A percentile compares a stretch with the other conserved stretches of the same genome.
Evolutionary conservation across 2,888 invertebrate species (phyloP).

Genomic region (Crematogaster levior): DNA sequence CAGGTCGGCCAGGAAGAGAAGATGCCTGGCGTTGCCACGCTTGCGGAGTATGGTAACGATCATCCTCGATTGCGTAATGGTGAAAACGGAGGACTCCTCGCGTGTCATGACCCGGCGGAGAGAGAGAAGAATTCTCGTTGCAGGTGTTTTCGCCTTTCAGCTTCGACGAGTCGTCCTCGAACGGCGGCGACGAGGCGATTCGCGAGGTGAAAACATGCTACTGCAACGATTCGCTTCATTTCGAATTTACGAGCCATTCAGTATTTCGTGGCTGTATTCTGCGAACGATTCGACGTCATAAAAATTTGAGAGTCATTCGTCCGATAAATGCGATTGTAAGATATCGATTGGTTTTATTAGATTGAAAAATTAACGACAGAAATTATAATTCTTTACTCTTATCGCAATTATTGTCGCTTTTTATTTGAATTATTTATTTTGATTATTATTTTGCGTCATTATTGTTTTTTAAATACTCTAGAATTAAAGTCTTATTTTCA

Average conservation of each 20-base stretch:
- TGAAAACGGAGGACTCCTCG: slow-evolving; percentile 69
- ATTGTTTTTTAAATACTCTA: neutral
- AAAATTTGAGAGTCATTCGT: neutral
- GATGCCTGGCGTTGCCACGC: slow-evolving; percentile 11
- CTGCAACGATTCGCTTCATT: slow-evolving; percentile 35
- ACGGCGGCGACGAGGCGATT: slow-evolving; percentile 7
- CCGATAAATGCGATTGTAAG: neutral
- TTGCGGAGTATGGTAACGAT: slow-evolving; percentile 45
- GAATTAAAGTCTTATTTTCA: neutral
- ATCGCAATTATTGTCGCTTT: neutral
- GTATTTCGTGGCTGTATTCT: slow-evolving; percentile 3
- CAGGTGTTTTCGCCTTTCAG: slow-evolving; percentile 63
- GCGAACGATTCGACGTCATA: neutral
- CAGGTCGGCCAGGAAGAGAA: slow-evolving; percentile 64
- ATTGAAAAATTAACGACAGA: neutral
- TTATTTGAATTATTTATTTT: neutral
- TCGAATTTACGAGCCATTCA: slow-evolving; percentile 40
- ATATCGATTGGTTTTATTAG: neutral
- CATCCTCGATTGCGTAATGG: slow-evolving; percentile 70
- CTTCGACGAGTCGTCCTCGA: slow-evolving; percentile 55
- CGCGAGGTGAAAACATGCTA: slow-evolving; percentile 42
- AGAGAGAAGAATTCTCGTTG: slow-evolving; percentile 44
- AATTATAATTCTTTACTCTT: neutral
- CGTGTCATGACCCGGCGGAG: slow-evolving; percentile 65
- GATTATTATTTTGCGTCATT: neutral